These are phyloP conservation scores for Columbina picui DNA, from an alignment of 2,113 vertebrate genomes.

Conservation along the genomic window DNA sequence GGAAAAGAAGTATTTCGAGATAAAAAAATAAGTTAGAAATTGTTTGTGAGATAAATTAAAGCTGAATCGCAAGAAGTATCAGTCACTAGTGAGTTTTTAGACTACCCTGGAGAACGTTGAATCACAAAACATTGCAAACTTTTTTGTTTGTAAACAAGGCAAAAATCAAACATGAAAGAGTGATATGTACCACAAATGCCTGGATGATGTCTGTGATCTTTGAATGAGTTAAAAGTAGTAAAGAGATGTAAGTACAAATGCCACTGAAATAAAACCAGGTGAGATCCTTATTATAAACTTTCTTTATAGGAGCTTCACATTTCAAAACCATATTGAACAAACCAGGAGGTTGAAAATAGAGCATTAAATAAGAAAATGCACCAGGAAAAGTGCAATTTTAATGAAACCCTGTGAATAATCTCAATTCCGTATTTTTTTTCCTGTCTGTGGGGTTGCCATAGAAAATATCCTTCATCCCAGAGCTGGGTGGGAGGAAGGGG, in stretches of 20 bases:
- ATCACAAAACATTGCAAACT: background rate
- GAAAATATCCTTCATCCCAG: rapidly evolving
- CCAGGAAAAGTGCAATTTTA: background rate
- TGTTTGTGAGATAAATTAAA: background rate
- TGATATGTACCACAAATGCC: background rate
- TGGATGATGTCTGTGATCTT: background rate
- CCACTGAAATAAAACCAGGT: background rate
- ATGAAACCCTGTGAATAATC: background rate
- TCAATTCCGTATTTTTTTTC: background rate
- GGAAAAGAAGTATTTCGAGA: background rate
- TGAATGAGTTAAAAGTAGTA: background rate
- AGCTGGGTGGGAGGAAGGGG: background rate
- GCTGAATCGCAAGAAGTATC: background rate
- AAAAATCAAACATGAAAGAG: background rate
- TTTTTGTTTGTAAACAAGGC: background rate
- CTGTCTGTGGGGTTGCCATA: background rate
- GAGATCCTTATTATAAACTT: background rate
- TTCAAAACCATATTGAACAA: background rate
- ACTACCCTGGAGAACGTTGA: background rate
- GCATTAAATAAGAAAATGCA: background rate
- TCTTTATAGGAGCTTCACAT: background rate
- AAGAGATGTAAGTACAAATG: background rate
- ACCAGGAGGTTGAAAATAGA: background rate
- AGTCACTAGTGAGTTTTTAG: background rate
- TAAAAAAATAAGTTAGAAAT: background rate